These are phyloP conservation scores for Paracentrotus lividus DNA, from an alignment of 53 echinoderm and acorn worm genomes.

Conservation along the genomic window DNA sequence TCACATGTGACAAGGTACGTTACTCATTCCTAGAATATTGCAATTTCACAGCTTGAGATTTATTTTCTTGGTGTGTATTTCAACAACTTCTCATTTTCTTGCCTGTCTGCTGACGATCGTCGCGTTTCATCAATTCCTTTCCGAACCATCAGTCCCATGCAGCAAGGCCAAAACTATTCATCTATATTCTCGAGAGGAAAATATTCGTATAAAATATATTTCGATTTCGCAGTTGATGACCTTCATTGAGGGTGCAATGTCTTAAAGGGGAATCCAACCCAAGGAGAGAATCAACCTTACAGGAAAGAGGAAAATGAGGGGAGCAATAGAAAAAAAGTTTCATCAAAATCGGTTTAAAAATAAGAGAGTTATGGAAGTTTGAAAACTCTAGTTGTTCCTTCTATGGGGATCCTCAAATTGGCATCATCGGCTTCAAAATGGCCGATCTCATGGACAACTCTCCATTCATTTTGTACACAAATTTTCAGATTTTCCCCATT, in stretches of 20 bases:
- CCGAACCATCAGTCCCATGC: neutral
- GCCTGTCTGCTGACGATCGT: neutral
- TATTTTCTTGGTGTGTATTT: neutral
- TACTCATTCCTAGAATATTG: neutral
- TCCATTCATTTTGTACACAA: too few relatives aligned
- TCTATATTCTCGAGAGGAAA: neutral
- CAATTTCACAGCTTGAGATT: neutral
- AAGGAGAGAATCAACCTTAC: too few relatives aligned
- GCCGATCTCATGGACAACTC: too few relatives aligned
- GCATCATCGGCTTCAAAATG: too few relatives aligned
- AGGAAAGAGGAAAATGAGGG: too few relatives aligned
- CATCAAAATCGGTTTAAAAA: too few relatives aligned
- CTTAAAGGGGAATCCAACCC: too few relatives aligned
- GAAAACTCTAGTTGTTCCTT: too few relatives aligned
- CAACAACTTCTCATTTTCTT: conserved; percentile 19
- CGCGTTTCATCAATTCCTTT: neutral
- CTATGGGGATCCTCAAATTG: too few relatives aligned
- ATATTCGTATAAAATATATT: neutral
- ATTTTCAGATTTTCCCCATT: too few relatives aligned
- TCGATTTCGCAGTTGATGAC: neutral
- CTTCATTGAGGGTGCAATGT: neutral
- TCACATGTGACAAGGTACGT: neutral
- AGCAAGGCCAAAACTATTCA: neutral
- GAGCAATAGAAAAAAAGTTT: too few relatives aligned
- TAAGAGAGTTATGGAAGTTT: too few relatives aligned